A percentile compares a stretch with the other conserved stretches of the same genome.
Conservation (phyloP, 2,888 invertebrate genomes). For the Ptilodon capucinus region DNA sequence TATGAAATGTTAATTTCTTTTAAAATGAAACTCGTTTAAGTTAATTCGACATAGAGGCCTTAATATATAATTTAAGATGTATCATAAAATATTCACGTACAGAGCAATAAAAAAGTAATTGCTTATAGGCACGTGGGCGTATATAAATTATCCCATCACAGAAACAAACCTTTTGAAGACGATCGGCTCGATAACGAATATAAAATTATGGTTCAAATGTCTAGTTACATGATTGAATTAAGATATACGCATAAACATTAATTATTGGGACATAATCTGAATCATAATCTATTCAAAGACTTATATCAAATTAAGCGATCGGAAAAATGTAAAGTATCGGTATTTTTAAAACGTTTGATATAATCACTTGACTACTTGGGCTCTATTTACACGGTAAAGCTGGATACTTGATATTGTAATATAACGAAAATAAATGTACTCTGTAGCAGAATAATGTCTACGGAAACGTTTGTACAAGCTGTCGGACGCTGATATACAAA, state of each 20-base stretch:
- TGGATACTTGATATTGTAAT: too few relatives aligned
- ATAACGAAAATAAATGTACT: too few relatives aligned
- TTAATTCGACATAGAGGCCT: slow-evolving; percentile 14
- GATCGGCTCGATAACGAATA: slow-evolving; percentile 32
- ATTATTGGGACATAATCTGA: slow-evolving; percentile 2
- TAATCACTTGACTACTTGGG: background rate
- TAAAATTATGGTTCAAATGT: slow-evolving; percentile 28
- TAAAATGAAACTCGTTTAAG: slow-evolving; percentile 19
- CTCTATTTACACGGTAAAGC: too few relatives aligned
- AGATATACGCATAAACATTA: slow-evolving; percentile 17
- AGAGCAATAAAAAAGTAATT: slow-evolving; percentile 30
- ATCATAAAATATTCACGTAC: slow-evolving; percentile 19
- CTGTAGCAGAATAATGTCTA: too few relatives aligned
- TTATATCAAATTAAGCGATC: background rate
- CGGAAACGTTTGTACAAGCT: too few relatives aligned
- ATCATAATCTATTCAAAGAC: background rate
- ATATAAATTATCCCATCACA: slow-evolving; percentile 26
- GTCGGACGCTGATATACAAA: too few relatives aligned
- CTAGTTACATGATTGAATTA: slow-evolving; percentile 22
- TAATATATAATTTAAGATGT: slow-evolving; percentile 19
- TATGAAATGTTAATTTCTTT: background rate
- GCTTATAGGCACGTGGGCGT: slow-evolving; percentile 27
- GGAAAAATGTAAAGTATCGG: background rate
- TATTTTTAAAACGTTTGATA: background rate
- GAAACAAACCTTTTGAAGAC: slow-evolving; percentile 24